Percentiles rank a stretch among this genome's conserved stretches.
These are phyloP conservation scores for Sepiola atlantica DNA, from an alignment of 2,888 invertebrate species.

Conservation along the genomic window DNA sequence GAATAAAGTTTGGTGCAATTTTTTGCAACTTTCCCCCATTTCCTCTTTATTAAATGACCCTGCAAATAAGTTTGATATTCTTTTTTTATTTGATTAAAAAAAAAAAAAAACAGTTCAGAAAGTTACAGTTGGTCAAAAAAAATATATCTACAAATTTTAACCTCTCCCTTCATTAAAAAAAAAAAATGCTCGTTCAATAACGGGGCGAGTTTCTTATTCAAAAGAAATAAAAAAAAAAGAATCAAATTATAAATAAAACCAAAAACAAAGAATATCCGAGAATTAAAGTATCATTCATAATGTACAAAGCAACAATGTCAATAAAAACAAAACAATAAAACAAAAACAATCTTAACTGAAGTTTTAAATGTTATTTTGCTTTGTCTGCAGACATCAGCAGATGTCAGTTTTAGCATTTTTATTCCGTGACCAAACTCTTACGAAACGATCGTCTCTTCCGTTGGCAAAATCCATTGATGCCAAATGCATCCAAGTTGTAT, in stretches of 20 bases:
- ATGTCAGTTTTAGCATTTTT: neutral
- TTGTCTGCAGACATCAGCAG: neutral
- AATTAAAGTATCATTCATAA: slow-evolving; percentile 9
- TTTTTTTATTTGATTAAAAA: neutral
- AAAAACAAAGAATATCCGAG: neutral
- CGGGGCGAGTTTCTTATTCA: neutral
- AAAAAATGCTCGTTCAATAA: neutral
- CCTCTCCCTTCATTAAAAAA: neutral
- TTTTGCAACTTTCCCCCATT: neutral
- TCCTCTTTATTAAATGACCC: neutral
- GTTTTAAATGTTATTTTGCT: neutral
- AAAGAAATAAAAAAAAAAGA: neutral
- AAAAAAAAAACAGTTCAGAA: no score
- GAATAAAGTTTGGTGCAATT: neutral
- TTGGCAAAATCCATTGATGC: no score
- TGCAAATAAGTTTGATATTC: neutral
- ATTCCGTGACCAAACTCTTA: neutral
- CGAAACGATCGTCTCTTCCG: neutral
- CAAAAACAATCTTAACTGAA: neutral
- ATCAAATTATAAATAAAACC: neutral
- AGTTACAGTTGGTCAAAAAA: neutral
- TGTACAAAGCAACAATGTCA: neutral
- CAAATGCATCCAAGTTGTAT: no score
- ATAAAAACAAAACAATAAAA: neutral
- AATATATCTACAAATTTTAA: neutral